phyloP scores from a whole-genome alignment of 2,888 invertebrate genomes.

The Meliscaeva auricollis region DNA sequence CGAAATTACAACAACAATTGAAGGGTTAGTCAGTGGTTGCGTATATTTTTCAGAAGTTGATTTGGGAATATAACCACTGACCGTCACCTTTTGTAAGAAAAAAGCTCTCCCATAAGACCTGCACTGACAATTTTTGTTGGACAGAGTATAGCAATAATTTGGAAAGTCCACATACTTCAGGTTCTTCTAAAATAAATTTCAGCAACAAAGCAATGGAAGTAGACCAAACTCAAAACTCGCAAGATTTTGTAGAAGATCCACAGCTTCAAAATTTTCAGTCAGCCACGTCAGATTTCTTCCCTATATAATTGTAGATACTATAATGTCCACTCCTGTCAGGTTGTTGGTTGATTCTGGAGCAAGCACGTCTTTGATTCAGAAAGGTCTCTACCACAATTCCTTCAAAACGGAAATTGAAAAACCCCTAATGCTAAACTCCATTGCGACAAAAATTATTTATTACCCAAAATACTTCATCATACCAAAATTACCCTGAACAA shows the following conservation, averaged over 20 bases:
- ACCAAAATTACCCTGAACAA: too few species aligned
- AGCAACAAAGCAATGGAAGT: constrained; percentile 20
- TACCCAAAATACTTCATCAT: too few species aligned
- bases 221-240: background rate
- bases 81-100: too few species aligned
- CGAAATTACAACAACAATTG: too few species aligned
- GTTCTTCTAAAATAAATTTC: background rate
- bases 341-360: constrained; percentile 32
- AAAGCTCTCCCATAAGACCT: too few species aligned
- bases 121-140: too few species aligned
- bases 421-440: constrained; percentile 14
- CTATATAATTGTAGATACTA: constrained; percentile 33
- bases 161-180: background rate
- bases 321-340: constrained; percentile 12
- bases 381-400: constrained; percentile 16
- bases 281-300: constrained; percentile 22
- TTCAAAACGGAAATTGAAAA: constrained; percentile 13
- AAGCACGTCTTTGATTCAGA: constrained; percentile 13
- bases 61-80: too few species aligned
- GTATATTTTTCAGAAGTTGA: too few species aligned
- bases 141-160: too few species aligned
- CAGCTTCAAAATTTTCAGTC: constrained; percentile 16
- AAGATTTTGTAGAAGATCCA: background rate
- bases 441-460: background rate
- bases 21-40: too few species aligned